Evolutionary conservation across 2,797 vertebrate species (phyloP), one percentile per base, ranked within the genome.

Genomic region (Podargus strigoides): DNA sequence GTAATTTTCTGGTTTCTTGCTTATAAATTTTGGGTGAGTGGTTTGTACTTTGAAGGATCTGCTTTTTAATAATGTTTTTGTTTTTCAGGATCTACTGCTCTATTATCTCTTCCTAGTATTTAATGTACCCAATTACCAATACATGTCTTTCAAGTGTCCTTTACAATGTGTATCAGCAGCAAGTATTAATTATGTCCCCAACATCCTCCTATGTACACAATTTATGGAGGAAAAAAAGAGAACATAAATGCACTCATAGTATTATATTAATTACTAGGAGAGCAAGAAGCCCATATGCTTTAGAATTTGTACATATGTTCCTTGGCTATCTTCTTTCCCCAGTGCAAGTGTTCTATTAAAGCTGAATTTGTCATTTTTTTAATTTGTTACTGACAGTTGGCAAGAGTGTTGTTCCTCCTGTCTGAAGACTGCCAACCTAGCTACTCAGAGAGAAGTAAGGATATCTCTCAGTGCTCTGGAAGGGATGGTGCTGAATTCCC

Each of bases 221-320:
- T 81, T 86, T 84, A 91, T 26, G 7, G 52, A 88, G 19, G 10
- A 58, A 93, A 91, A 83, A 81, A 70, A 72, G 22, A 69, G 21
- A 85, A 87, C 44, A 37, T 81, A 83, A 95, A 93, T 37, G 36
- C 14, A 63, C 58, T 92, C 39, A 47, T 8, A 73, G 13, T 88
- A 93, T 91, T 88, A 60, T 81, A 91, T 91, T 91, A 94, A 93
- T 93, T 92, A 88, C 55, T 78, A 81, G 41, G 69, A 89, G 55
- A 90, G 34, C 22, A 93, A 95, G 85, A 87, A 93, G 73, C 41
- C 73, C 94, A 93, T 94, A 94, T 91, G 87, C 39, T 91, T 92
- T 93, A 92, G 92, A 94, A 81, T 86, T 53, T 79, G 34, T 94
- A 59, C 94, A 91, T 93, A 92, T 92, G 76, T 90, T 94, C 59